Evolutionary conservation across 2,888 invertebrate species (phyloP), one percentile per base, ranked within the genome.

Genomic region (Ichneumoninae sp.): DNA sequence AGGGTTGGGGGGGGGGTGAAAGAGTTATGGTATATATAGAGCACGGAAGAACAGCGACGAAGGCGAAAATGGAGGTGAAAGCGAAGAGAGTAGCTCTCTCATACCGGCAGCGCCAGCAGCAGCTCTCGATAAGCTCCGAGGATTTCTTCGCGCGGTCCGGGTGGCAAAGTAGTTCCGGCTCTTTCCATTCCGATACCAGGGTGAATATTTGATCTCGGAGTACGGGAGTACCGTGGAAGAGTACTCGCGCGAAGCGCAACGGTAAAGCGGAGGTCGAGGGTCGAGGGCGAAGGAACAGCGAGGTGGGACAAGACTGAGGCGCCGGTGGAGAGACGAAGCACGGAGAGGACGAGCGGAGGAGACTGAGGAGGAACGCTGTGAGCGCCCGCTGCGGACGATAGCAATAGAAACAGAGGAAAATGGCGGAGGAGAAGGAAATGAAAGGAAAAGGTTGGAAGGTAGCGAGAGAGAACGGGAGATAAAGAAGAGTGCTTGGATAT

Each of bases 131-230:
- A 87, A 86, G 78, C 80, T 80, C 82, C 70, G n/a, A 81, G 80
- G 83, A 86, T 86, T 86, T 83, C 77, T 81, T 75, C 66, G 66
- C 47, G 57, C 54, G 71, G 79, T 83, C 80, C 83, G 63, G 82
- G 78, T 30, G 84, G 84, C 73, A 82, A 84, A 84, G 84, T 86
- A 83, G 83, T 86, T 86, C 83, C 84, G 77, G 84, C 80, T 82
- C 86, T 84, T 84, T 77, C 83, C 80, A 52, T 66, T 54, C 76
- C 65, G 54, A 76, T 76, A 76, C 52, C 52, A 7, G 66, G 40
- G 79, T 86, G 85, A 86, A 86, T 86, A 86, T 81, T 86, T 86
- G 50, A 81, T 79, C 74, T 80, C 60, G 40, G 40, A 66, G 65
- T 76, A 76, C 66, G n/a, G n/a, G 22, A 76, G 52, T 66, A 54